phyloP scores from a whole-genome alignment of 2,888 invertebrate genomes.

The Cephus nigrinus region DNA sequence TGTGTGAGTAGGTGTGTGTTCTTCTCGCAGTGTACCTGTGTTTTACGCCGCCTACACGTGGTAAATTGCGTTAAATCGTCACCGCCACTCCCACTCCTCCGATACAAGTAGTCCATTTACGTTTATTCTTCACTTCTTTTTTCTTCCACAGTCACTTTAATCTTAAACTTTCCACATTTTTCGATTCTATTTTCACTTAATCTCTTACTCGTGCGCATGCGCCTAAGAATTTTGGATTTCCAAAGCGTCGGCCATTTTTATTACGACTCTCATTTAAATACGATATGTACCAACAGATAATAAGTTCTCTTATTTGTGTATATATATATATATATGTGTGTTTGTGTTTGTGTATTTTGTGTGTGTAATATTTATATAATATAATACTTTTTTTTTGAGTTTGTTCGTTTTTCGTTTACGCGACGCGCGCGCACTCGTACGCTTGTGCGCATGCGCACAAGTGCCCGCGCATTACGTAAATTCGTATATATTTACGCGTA shows the following conservation, averaged over 20 bases:
- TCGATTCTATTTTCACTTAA: neutral
- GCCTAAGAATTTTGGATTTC: neutral
- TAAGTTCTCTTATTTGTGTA: constrained; percentile 22
- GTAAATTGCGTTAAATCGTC: neutral
- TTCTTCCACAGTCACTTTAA: neutral
- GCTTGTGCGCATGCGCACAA: constrained; percentile 2
- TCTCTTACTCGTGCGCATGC: neutral
- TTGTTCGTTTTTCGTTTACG: constrained; percentile 19
- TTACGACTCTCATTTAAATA: constrained; percentile 12
- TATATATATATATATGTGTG: constrained; percentile 13
- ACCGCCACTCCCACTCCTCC: neutral
- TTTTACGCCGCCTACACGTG: neutral
- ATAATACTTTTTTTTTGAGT: constrained; percentile 19
- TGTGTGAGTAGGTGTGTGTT: constrained; percentile 12
- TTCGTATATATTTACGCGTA: constrained; percentile 8
- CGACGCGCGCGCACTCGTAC: neutral
- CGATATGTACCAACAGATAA: constrained; percentile 52
- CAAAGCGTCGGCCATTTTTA: neutral
- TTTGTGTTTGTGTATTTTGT: constrained; percentile 28
- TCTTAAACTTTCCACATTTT: neutral
- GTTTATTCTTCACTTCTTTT: neutral
- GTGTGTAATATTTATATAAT: constrained; percentile 18
- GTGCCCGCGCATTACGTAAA: neutral
- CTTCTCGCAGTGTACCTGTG: neutral
- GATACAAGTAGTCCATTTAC: neutral